Base-by-base conservation (phyloP, 1,140 invertebrate genomes). In the Rhagoletis pomonella region DNA sequence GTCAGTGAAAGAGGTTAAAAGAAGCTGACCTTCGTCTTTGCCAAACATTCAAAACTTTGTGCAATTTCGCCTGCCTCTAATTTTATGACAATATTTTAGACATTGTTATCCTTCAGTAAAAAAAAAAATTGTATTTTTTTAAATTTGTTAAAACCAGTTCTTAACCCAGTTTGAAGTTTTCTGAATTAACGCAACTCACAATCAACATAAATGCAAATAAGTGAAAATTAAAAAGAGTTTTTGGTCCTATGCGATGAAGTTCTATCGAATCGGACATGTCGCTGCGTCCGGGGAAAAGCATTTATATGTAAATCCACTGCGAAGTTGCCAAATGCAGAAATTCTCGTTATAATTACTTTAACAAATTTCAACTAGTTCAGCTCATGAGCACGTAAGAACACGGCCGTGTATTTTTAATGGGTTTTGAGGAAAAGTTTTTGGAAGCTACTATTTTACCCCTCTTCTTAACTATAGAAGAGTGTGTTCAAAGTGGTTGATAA, bases 21-120 rank as follows among this genome's bases (percentile, higher is more conserved):
- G n/a, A n/a, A n/a, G n/a, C 42, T 73, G 67, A 73, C 67, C 67
- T 73, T 73, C 67, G 17, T 73, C 42, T 73, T 42, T 47, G 67
- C 67, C 14, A 73, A 47, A 12, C 42, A 44, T 73, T 73, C 39
- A 73, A 73, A 47, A 17, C 14, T 73, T 47, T 44, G 3, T 12
- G 17, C 60, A 14, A 3, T 62, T 62, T 62, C 14, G 3, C 3
- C 60, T 62, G 10, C 60, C 4, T 62, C 10, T 17, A 17, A 62
- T 62, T 62, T 62, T n/a, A 0, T 0, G 4, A 17, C 17, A 62
- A 17, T 62, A 62, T 12, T 62, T 62, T 62, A 3, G n/a, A n/a
- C n/a, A n/a, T n/a, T n/a, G n/a, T n/a, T 62, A 62, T 62, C 10
- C 12, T 14, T 3, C 60, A 6, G 55, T 58, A 6, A 6, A 6